Percentiles rank a stretch among this genome's conserved stretches.
Conservation (phyloP, 1,140 invertebrate genomes). For the Zaprionus taronus region DNA sequence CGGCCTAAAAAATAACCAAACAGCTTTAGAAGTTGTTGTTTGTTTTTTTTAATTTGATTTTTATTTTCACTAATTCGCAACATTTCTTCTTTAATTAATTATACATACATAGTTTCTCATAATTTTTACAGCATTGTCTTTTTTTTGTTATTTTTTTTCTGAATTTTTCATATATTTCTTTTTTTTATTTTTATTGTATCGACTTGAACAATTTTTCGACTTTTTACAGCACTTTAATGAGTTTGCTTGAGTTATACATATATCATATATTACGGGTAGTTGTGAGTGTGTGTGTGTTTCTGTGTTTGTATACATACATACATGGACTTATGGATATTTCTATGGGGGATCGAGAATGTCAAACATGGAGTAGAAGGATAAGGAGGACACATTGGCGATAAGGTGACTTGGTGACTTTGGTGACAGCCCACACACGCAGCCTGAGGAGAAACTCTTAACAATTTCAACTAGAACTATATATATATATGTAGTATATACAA, state of each 20-base stretch:
- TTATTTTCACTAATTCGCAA: slow-evolving; percentile 80
- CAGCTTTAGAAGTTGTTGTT: not conserved
- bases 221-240: slow-evolving; percentile 77
- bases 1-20: too few relatives aligned
- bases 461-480: slow-evolving; percentile 30
- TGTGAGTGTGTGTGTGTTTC: not conserved
- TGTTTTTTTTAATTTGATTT: slow-evolving; percentile 56
- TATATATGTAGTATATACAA: slow-evolving; percentile 44
- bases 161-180: slow-evolving; percentile 14
- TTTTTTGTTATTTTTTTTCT: slow-evolving; percentile 17
- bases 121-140: slow-evolving; percentile 69
- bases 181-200: slow-evolving; percentile 41
- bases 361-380: slow-evolving; percentile 6
- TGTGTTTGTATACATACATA: slow-evolving; percentile 31
- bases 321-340: slow-evolving; percentile 17
- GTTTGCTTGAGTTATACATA: slow-evolving; percentile 52
- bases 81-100: slow-evolving; percentile 73
- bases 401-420: not conserved
- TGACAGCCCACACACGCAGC: slow-evolving; percentile 16
- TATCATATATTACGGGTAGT: slow-evolving; percentile 35
- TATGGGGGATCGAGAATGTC: slow-evolving; percentile 19
- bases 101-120: slow-evolving; percentile 79
- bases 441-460: slow-evolving; percentile 38
- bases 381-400: slow-evolving; percentile 14
- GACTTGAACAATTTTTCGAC: slow-evolving; percentile 72